Evolutionary conservation across 2,797 vertebrate species (phyloP).

Genomic region (Propithecus deckenii): DNA sequence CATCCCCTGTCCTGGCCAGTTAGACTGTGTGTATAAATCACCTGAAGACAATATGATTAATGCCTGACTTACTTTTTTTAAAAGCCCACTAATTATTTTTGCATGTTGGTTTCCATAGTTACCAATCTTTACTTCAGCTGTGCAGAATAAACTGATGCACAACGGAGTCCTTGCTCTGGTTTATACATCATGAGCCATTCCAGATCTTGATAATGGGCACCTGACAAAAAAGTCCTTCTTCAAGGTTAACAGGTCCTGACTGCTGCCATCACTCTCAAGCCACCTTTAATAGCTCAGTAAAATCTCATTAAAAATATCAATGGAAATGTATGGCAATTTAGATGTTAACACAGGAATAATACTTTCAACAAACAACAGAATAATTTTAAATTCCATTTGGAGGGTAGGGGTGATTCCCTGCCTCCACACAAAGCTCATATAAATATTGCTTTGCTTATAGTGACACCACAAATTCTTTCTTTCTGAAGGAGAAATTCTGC

Average conservation of each 20-base stretch:
- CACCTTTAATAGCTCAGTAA: not conserved
- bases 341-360: not conserved
- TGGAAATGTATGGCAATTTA: not conserved
- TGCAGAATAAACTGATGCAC: conserved; percentile 38
- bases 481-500: not conserved
- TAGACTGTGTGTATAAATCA: conserved; percentile 9
- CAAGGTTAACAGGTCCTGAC: not conserved
- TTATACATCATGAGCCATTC: conserved; percentile 45
- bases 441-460: not conserved
- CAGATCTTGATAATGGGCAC: not conserved
- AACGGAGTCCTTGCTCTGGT: not conserved
- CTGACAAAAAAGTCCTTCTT: not conserved
- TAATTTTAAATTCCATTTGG: not conserved
- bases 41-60: conserved; percentile 53
- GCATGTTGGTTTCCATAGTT: conserved; percentile 62
- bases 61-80: conserved; percentile 45
- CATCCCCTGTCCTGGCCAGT: not conserved
- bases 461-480: not conserved
- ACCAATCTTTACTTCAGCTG: conserved; percentile 36
- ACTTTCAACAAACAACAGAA: not conserved
- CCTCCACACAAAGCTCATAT: not conserved
- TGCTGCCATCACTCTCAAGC: conserved; percentile 32
- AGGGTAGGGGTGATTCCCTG: no score
- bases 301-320: conserved; percentile 24
- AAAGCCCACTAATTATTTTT: conserved; percentile 68